Evolutionary conservation across 2,888 invertebrate genomes (phyloP).

Genomic region (Spisula solida): DNA sequence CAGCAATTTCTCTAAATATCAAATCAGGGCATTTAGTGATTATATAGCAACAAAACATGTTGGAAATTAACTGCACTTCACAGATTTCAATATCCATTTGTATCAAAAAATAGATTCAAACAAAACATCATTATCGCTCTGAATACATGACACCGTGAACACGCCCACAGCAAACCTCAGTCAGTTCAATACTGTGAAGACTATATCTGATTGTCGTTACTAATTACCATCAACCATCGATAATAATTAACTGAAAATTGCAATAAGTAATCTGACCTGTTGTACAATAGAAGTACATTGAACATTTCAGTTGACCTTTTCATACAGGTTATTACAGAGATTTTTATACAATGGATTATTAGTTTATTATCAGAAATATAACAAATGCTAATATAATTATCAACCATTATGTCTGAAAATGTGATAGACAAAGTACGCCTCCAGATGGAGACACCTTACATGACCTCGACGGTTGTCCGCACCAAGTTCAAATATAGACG

Average conservation of each 20-base stretch:
- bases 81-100: background rate
- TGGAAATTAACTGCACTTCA: background rate
- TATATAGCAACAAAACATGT: background rate
- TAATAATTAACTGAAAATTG: background rate
- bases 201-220: background rate
- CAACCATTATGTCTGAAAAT: background rate
- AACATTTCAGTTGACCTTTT: background rate
- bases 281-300: background rate
- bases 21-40: background rate
- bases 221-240: background rate
- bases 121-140: background rate
- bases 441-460: background rate
- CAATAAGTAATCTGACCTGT: background rate
- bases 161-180: background rate
- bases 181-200: background rate
- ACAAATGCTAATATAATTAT: background rate
- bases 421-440: constrained; percentile 11
- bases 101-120: background rate
- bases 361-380: background rate
- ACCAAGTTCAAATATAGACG: constrained; percentile 16
- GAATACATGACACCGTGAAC: too few species aligned
- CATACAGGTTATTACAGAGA: background rate
- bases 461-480: constrained; percentile 3
- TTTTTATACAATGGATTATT: background rate
- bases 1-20: background rate